A percentile compares a stretch with the other conserved stretches of the same genome.
Evolutionary conservation across 2,888 invertebrate genomes (phyloP).

Genomic region (Xestoiulus laeticollis): DNA sequence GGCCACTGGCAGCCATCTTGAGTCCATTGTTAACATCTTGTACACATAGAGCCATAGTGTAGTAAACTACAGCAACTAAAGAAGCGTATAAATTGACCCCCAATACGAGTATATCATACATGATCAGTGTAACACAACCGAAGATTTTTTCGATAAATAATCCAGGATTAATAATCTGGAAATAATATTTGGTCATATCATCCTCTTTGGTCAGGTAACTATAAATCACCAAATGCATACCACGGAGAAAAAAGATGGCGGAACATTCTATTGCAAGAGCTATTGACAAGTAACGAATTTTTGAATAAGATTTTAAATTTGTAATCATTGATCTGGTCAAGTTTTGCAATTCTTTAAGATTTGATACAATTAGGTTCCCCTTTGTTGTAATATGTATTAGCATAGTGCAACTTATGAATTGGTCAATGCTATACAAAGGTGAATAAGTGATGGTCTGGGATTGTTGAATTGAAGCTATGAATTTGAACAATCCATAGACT

Average conservation of each 20-base stretch:
- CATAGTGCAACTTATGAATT: neutral
- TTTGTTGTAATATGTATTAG: neutral
- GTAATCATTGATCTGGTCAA: neutral
- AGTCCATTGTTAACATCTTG: neutral
- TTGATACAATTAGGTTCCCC: neutral
- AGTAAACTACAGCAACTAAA: neutral
- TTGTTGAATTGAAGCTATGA: neutral
- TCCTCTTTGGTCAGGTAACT: neutral
- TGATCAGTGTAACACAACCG: neutral
- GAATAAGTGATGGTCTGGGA: neutral
- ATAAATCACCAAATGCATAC: neutral
- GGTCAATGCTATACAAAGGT: neutral
- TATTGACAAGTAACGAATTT: neutral
- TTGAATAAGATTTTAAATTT: neutral
- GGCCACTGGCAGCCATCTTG: neutral
- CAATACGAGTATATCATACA: neutral
- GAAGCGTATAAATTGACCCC: neutral
- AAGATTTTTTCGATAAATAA: neutral
- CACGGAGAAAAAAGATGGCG: neutral
- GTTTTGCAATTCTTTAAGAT: neutral
- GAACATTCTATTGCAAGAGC: neutral
- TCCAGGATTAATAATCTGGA: neutral
- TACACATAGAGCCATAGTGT: neutral
- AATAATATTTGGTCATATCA: neutral
- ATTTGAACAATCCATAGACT: neutral